These are phyloP conservation scores for Ephestia elutella DNA, from an alignment of 1,140 invertebrate genomes.

Conservation along the genomic window DNA sequence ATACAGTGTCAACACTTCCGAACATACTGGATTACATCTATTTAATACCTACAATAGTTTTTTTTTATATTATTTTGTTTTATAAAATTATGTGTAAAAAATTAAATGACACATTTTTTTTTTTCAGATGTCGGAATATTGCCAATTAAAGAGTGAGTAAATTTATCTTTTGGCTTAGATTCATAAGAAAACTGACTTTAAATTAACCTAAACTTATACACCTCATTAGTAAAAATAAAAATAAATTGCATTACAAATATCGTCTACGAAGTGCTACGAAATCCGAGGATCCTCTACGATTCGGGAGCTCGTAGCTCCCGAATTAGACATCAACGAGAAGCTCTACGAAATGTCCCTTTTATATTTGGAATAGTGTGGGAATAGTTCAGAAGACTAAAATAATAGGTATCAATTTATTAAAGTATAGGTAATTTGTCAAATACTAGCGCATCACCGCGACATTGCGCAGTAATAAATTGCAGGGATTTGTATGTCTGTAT, in stretches of 20 bases:
- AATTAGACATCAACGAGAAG: background rate
- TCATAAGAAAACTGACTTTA: no score
- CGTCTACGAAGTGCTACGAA: conserved; percentile 6
- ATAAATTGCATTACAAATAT: background rate
- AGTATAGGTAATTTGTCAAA: no score
- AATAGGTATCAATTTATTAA: no score
- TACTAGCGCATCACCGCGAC: no score
- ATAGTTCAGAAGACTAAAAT: background rate
- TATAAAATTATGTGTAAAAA: no score
- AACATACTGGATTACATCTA: background rate
- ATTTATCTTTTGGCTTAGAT: background rate
- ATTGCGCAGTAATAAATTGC: no score
- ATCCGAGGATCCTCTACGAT: conserved; percentile 5
- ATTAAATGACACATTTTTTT: no score
- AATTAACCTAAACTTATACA: no score
- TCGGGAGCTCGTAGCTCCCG: background rate
- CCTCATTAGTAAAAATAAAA: background rate
- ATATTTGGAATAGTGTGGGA: background rate
- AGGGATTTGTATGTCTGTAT: no score
- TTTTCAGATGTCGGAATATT: conserved; percentile 90
- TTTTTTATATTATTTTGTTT: no score
- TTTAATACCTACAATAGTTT: no score
- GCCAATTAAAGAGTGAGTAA: conserved; percentile 91
- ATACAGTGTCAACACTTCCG: background rate
- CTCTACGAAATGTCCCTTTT: background rate